phyloP scores from a whole-genome alignment of 2,797 vertebrate genomes.

The Diceros bicornis region DNA sequence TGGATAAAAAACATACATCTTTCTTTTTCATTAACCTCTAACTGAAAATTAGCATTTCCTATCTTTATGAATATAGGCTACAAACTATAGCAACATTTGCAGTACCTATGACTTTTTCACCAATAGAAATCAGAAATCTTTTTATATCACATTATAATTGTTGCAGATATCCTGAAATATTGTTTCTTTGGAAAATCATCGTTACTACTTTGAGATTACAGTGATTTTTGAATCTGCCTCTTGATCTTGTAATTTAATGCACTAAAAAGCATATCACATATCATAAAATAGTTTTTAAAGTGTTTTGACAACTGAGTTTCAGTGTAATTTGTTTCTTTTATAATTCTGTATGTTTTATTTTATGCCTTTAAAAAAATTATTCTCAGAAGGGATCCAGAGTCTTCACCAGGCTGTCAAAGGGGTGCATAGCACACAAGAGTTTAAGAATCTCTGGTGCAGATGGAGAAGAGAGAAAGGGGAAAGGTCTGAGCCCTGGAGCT shows the following conservation, averaged over 20 bases:
- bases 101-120: neutral
- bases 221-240: neutral
- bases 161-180: neutral
- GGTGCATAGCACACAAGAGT: neutral
- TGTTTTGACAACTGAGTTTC: neutral
- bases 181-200: neutral
- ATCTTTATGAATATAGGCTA: neutral
- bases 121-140: neutral
- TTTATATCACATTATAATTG: neutral
- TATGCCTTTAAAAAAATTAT: neutral
- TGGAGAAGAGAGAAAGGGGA: neutral
- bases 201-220: neutral
- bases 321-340: neutral
- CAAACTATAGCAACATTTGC: neutral
- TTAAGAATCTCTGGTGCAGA: neutral
- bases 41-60: neutral
- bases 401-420: neutral
- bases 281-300: neutral
- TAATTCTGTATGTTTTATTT: neutral
- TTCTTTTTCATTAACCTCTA: neutral
- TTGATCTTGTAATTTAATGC: neutral
- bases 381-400: neutral
- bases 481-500: neutral
- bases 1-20: neutral
- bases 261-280: neutral